phyloP scores from a whole-genome alignment of 2,113 vertebrate species.

The Gavia stellata region DNA sequence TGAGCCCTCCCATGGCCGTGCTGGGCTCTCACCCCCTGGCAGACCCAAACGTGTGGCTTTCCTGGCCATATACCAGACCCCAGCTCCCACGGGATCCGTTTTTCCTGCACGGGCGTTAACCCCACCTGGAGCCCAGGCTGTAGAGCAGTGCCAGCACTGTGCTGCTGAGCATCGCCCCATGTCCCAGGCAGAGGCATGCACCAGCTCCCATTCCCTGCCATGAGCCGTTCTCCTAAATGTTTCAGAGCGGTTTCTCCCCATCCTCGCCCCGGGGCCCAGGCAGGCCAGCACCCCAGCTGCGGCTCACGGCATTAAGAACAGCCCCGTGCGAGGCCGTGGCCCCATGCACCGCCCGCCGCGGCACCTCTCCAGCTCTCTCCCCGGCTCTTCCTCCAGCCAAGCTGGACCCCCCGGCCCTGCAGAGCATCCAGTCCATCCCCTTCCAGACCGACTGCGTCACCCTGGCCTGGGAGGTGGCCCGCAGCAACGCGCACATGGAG shows the following conservation, averaged over 20 bases:
- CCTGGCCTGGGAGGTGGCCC: slow-evolving; percentile 47
- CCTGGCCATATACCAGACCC: rapidly evolving
- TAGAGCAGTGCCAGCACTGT: rapidly evolving
- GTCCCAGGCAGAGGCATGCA: neutral
- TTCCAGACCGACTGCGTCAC: slow-evolving; percentile 55
- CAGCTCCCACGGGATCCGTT: rapidly evolving
- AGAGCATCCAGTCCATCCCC: neutral
- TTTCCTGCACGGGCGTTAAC: rapidly evolving
- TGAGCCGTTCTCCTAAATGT: neutral
- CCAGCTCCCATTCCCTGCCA: rapidly evolving
- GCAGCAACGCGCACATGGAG: neutral
- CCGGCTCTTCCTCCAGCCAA: slow-evolving; percentile 56
- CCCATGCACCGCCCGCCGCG: rapidly evolving
- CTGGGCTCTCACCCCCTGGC: rapidly evolving
- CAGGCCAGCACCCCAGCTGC: neutral
- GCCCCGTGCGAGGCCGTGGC: rapidly evolving
- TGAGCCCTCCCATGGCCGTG: neutral
- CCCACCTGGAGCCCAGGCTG: neutral
- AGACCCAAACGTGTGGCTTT: neutral
- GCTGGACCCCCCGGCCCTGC: slow-evolving; percentile 63
- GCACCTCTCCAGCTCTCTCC: neutral
- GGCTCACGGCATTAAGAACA: rapidly evolving
- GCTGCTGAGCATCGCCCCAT: rapidly evolving
- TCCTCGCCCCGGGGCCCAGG: neutral
- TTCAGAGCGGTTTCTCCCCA: neutral